Evolutionary conservation across 2,888 invertebrate species (phyloP).

Genomic region (Scrobipalpa atriplicella): DNA sequence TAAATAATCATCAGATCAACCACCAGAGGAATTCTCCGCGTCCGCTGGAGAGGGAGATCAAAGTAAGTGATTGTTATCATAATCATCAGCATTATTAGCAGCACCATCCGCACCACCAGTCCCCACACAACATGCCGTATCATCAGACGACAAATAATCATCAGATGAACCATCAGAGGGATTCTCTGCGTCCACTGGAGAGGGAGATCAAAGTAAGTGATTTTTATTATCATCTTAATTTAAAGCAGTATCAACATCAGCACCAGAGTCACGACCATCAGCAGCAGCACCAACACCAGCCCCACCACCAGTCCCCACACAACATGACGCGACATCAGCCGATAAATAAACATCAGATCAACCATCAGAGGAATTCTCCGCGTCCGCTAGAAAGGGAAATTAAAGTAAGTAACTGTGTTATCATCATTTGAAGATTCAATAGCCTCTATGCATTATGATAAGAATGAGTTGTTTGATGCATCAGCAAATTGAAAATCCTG

Average conservation of each 20-base stretch:
- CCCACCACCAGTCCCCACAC: constrained; percentile 47
- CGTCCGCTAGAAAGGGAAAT: constrained; percentile 69
- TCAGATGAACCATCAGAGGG: constrained; percentile 64
- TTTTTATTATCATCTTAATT: neutral
- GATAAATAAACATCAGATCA: constrained; percentile 56
- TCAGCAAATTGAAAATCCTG: no score
- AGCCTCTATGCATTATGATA: no score
- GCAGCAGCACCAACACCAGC: constrained; percentile 49
- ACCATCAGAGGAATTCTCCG: constrained; percentile 70
- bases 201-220: constrained; percentile 66
- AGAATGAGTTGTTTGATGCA: no score
- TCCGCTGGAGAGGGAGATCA: constrained; percentile 68
- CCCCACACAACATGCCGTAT: constrained; percentile 56
- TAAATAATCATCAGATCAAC: constrained; percentile 57
- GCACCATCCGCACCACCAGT: constrained; percentile 40
- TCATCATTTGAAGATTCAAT: neutral
- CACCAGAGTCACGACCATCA: constrained; percentile 35
- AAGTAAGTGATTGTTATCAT: constrained; percentile 49
- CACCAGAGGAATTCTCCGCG: constrained; percentile 71
- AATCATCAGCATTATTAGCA: neutral
- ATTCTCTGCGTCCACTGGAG: constrained; percentile 69
- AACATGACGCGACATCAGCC: constrained; percentile 58
- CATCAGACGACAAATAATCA: constrained; percentile 56
- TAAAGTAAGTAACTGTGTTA: constrained; percentile 53
- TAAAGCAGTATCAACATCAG: neutral